A percentile compares a stretch with the other conserved stretches of the same genome.
Evolutionary conservation across 2,797 vertebrate genomes (phyloP).

Genomic region (Anisognathus igniventris): DNA sequence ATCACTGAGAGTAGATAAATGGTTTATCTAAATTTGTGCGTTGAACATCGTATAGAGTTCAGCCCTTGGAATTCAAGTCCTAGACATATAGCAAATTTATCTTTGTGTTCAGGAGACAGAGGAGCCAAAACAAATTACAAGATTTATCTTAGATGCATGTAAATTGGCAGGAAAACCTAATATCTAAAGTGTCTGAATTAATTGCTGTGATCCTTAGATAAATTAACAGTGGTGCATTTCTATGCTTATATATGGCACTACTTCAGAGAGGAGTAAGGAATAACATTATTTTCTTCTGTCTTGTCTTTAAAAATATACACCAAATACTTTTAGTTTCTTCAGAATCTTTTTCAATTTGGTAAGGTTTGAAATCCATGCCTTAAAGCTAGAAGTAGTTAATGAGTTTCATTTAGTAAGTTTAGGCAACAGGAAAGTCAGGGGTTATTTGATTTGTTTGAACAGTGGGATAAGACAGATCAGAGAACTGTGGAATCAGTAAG

Average conservation of each 20-base stretch:
- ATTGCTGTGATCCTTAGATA: neutral
- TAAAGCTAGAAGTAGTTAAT: neutral
- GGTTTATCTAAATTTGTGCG: neutral
- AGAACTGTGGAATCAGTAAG: neutral
- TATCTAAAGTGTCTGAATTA: constrained; percentile 2
- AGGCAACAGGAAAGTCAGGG: neutral
- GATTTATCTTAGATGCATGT: constrained; percentile 9
- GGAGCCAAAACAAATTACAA: neutral
- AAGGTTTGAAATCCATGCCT: neutral
- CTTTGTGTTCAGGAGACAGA: neutral
- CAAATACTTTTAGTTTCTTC: neutral
- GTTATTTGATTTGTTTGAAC: neutral
- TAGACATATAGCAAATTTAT: neutral
- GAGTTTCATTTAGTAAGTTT: neutral
- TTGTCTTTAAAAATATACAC: neutral
- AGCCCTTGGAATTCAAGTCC: neutral
- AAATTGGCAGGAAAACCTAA: neutral
- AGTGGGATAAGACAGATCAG: neutral
- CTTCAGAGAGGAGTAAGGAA: neutral
- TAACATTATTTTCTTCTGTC: neutral
- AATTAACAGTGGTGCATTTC: neutral
- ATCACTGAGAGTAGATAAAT: neutral
- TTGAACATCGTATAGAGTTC: neutral
- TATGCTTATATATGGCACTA: neutral
- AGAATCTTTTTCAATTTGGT: neutral